Conservation (phyloP, 2,888 invertebrate genomes). For the Aphrophora alni region DNA sequence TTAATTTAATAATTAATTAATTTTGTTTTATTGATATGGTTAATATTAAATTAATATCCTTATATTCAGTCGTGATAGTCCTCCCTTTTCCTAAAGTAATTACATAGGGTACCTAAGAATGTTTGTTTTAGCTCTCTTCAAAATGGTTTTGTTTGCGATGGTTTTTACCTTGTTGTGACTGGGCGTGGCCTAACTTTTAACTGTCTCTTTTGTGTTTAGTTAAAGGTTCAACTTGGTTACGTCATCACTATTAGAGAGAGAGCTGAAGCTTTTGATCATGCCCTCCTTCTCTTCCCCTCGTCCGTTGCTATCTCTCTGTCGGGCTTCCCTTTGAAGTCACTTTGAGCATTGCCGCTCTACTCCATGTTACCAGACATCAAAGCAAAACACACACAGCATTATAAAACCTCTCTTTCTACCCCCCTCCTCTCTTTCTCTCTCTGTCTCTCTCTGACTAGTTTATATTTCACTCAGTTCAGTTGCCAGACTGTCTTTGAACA, state of each 20-base stretch:
- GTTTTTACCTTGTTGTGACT: slow-evolving; percentile 9
- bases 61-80: no score
- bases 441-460: slow-evolving; percentile 49
- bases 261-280: slow-evolving; percentile 52
- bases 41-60: no score
- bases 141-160: neutral
- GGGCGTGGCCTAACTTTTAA: slow-evolving; percentile 39
- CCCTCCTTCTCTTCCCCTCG: slow-evolving; percentile 40
- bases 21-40: no score
- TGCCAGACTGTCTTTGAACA: slow-evolving; percentile 31
- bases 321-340: slow-evolving; percentile 50
- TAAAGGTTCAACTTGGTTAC: slow-evolving; percentile 47
- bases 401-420: slow-evolving; percentile 60
- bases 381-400: slow-evolving; percentile 47
- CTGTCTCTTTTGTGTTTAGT: slow-evolving; percentile 38
- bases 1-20: no score
- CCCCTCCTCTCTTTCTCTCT: slow-evolving; percentile 51
- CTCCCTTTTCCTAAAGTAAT: neutral
- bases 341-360: slow-evolving; percentile 43
- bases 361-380: slow-evolving; percentile 44
- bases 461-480: slow-evolving; percentile 50
- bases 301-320: slow-evolving; percentile 50
- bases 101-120: neutral
- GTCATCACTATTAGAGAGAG: slow-evolving; percentile 53
- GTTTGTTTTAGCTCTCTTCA: neutral